Conservation (phyloP, 2,113 vertebrate genomes). For the Scalopus aquaticus region DNA sequence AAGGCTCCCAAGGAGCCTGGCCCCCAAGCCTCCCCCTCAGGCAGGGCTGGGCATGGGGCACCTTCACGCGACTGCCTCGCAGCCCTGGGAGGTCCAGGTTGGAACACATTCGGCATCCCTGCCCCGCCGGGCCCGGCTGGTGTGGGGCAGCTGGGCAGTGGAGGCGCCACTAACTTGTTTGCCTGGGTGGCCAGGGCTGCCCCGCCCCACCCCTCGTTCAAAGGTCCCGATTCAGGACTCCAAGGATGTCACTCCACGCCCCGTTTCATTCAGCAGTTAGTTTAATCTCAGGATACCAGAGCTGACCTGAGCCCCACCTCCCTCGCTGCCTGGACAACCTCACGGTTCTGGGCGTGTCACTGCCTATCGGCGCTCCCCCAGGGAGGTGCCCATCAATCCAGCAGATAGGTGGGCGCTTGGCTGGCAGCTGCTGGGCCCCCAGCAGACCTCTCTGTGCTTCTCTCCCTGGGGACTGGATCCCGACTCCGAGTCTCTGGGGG, state of each 20-base stretch:
- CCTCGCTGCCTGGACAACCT: neutral
- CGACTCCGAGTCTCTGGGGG: fast-evolving
- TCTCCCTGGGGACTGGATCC: fast-evolving
- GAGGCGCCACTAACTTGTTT: no score
- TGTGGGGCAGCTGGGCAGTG: no score
- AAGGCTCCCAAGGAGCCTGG: no score
- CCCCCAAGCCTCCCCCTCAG: neutral
- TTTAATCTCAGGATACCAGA: conserved; percentile 58
- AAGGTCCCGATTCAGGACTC: no score
- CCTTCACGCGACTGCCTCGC: no score
- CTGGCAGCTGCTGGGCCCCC: neutral
- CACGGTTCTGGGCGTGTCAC: fast-evolving
- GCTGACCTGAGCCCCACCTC: neutral
- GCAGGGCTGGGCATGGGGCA: neutral
- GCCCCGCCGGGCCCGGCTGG: no score
- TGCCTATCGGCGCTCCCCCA: fast-evolving
- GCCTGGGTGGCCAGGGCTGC: neutral
- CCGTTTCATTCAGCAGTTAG: neutral
- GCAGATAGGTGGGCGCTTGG: neutral
- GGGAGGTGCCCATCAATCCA: neutral
- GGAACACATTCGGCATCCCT: no score
- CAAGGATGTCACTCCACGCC: neutral
- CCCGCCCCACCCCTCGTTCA: no score
- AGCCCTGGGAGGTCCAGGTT: no score
- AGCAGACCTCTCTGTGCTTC: neutral